Conservation (phyloP, 2,888 invertebrate species). For the Nezara viridula region DNA sequence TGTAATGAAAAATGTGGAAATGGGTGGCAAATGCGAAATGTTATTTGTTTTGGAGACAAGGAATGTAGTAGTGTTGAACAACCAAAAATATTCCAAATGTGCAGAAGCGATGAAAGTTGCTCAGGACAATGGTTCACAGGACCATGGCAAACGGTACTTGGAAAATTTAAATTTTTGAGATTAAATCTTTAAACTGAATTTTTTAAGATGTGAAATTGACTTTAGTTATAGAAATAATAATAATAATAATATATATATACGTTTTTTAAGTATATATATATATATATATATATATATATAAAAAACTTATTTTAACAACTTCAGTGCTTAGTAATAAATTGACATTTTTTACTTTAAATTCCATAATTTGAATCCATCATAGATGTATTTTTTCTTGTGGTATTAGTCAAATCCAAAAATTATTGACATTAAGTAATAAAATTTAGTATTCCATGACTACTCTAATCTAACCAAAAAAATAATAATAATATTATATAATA, state of each 20-base stretch:
- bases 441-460: no score
- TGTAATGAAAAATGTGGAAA: constrained; percentile 1
- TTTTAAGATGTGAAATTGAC: no score
- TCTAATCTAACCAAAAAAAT: no score
- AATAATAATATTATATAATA: no score
- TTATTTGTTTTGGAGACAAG: constrained; percentile 51
- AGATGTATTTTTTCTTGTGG: no score
- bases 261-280: no score
- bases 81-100: constrained; percentile 33
- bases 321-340: no score
- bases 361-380: no score
- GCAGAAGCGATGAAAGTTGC: constrained; percentile 55
- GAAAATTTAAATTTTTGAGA: neutral
- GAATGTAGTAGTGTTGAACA: constrained; percentile 48
- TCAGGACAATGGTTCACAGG: constrained; percentile 60
- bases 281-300: no score
- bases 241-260: no score
- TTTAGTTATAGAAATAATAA: no score
- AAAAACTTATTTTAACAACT: neutral
- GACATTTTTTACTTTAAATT: no score
- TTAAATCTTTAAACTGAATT: neutral
- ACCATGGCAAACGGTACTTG: constrained; percentile 57
- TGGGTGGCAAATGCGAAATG: constrained; percentile 50
- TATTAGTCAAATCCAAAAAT: neutral
- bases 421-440: neutral